phyloP scores from a whole-genome alignment of 2,113 vertebrate species.

The Ammodytes marinus region DNA sequence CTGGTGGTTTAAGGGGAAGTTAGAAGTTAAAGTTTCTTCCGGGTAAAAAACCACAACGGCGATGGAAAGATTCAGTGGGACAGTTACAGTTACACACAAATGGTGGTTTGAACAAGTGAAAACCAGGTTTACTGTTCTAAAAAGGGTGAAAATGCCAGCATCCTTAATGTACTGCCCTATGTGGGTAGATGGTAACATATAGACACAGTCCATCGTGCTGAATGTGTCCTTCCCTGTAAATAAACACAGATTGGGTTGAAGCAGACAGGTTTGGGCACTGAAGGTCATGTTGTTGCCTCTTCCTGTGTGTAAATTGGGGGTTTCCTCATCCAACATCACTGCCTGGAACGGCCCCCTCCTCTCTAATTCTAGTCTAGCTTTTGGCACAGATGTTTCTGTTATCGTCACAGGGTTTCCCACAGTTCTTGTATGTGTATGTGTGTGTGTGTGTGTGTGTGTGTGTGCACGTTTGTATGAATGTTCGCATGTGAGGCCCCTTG shows the following conservation, averaged over 20 bases:
- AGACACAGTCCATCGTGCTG: neutral
- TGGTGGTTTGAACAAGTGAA: slow-evolving; percentile 14
- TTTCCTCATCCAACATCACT: slow-evolving; percentile 24
- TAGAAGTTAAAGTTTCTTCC: slow-evolving; percentile 20
- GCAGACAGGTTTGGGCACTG: neutral
- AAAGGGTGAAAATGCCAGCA: neutral
- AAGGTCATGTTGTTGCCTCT: slow-evolving; percentile 35
- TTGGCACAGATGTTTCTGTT: slow-evolving; percentile 68
- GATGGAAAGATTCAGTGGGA: neutral
- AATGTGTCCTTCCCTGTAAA: slow-evolving; percentile 2
- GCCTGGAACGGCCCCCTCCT: slow-evolving; percentile 4
- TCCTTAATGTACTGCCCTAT: neutral
- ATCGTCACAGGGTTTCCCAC: slow-evolving; percentile 49
- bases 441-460: neutral
- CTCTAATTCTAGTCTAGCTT: slow-evolving; percentile 17
- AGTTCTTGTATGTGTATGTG: slow-evolving; percentile 23
- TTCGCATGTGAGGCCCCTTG: slow-evolving; percentile 40
- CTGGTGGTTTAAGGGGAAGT: slow-evolving; percentile 11
- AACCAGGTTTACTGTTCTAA: neutral
- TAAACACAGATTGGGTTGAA: neutral
- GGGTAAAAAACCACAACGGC: slow-evolving; percentile 7
- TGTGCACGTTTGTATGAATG: slow-evolving; percentile 10
- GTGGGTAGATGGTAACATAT: neutral
- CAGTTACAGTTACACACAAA: neutral
- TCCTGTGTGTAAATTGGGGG: slow-evolving; percentile 21